phyloP scores from a whole-genome alignment of 2,888 invertebrate genomes.

The Metacarcinus magister region DNA sequence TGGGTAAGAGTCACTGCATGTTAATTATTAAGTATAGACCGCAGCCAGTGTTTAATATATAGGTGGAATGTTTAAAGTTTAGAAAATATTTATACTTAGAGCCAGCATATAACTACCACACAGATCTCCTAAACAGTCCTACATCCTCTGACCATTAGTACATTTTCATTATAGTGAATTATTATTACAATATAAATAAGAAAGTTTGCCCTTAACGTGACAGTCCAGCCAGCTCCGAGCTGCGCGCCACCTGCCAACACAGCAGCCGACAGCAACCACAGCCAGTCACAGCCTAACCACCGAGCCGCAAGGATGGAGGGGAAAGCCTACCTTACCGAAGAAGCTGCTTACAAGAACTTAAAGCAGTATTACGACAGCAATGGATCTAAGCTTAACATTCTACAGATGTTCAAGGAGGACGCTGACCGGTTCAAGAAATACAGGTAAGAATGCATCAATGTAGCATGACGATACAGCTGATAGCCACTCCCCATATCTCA shows the following conservation, averaged over 20 bases:
- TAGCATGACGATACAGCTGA: neutral
- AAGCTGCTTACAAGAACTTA: slow-evolving; percentile 90
- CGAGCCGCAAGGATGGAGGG: slow-evolving; percentile 82
- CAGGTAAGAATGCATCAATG: slow-evolving; percentile 88
- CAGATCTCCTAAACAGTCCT: too few relatives aligned
- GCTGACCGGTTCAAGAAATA: slow-evolving; percentile 93
- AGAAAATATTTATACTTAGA: too few relatives aligned
- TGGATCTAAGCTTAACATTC: slow-evolving; percentile 91
- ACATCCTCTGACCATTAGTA: too few relatives aligned
- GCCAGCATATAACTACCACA: too few relatives aligned
- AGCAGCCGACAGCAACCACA: neutral
- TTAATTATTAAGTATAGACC: neutral
- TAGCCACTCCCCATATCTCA: neutral
- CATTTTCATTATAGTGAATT: too few relatives aligned
- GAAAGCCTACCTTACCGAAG: slow-evolving; percentile 86
- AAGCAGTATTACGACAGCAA: slow-evolving; percentile 90
- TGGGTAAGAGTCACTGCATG: neutral
- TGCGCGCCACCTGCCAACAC: neutral
- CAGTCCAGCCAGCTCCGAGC: neutral
- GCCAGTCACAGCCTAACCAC: slow-evolving; percentile 8
- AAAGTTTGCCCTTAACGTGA: neutral
- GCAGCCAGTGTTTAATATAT: too few relatives aligned
- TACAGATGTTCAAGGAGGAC: slow-evolving; percentile 92
- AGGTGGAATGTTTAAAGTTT: too few relatives aligned
- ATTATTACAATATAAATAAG: neutral